Evolutionary conservation across 1,140 invertebrate genomes (phyloP).

Genomic region (Cepaea nemoralis): DNA sequence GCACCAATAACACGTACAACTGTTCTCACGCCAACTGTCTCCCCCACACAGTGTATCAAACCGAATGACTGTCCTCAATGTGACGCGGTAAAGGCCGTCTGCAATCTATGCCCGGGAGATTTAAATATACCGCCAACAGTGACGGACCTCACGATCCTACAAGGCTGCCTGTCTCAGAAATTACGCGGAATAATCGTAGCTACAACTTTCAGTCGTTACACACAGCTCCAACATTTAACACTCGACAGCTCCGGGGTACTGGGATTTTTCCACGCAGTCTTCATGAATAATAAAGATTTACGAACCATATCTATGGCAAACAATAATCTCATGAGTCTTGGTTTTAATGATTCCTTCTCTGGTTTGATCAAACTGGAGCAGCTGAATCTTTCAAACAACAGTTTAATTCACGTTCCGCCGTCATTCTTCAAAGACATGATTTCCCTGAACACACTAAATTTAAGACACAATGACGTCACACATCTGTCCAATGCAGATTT

Average conservation of each 20-base stretch:
- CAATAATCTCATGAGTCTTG: background rate
- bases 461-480: slow-evolving; percentile 48
- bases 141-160: slow-evolving; percentile 29
- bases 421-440: slow-evolving; percentile 39
- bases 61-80: slow-evolving; percentile 27
- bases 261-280: slow-evolving; percentile 42
- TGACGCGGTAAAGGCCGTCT: slow-evolving; percentile 21
- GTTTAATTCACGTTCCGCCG: slow-evolving; percentile 27
- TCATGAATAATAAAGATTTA: slow-evolving; percentile 29
- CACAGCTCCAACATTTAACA: slow-evolving; percentile 44
- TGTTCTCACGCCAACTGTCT: background rate
- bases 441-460: slow-evolving; percentile 42
- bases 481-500: slow-evolving; percentile 45
- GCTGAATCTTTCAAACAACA: slow-evolving; percentile 47
- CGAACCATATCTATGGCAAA: background rate
- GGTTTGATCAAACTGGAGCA: slow-evolving; percentile 48
- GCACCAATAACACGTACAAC: background rate
- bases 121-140: slow-evolving; percentile 29
- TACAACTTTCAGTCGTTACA: background rate
- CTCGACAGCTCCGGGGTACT: slow-evolving; percentile 46
- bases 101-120: slow-evolving; percentile 39
- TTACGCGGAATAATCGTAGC: slow-evolving; percentile 28
- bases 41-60: slow-evolving; percentile 18
- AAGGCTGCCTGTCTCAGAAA: slow-evolving; percentile 13
- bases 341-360: slow-evolving; percentile 36